Evolutionary conservation across 92 coral and sea anemone genomes (phyloP), one percentile per base, ranked within the genome.

Genomic region (Phymanthus crucifer): DNA sequence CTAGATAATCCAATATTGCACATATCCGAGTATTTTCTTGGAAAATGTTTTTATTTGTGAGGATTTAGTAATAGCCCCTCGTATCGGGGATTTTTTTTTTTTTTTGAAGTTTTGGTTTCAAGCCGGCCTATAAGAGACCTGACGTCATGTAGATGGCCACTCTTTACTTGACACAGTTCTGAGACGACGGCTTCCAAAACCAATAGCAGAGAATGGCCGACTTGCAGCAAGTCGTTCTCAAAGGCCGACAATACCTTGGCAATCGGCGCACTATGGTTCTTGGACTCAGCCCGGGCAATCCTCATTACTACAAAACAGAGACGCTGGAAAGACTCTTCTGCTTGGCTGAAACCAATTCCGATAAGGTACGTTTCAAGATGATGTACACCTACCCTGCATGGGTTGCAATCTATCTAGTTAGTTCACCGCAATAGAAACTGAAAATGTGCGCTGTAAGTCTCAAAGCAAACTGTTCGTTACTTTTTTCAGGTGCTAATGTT

Each of bases 281-380:
- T 26, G 97, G 89, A 3, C 38, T 93, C 1, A 93, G 97, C 64
- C 92, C 94, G 31, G 94, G 92, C 11, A 93, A 93, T 80, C 94
- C 97, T 12, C 81, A 85, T 35, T 93, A 85, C 80, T 87, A 83
- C 82, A 86, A 80, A 54, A 58, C 43, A 16, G 92, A 87, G 14
- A 83, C 78, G 26, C 88, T 93, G 50, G 66, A 74, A 71, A 77
- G 78, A 24, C 68, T 93, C 66, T 84, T 90, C 23, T 40, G 76
- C 18, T 83, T 87, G 37, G 90, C 84, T 0, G 78, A 83, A 3
- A 76, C 40, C 45, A 90, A 80, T 50, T 68, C 94, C 13, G 87
- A 93, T 18, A 80, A 90, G 88, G 93, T 87, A 43, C 2, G 48
- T 10, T 43, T 43, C 45, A 38, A 11, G 45, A 10, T 43, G n/a